A percentile compares a stretch with the other conserved stretches of the same genome.
Evolutionary conservation across 37 sponge, comb jelly and placozoan genomes (phyloP).

Genomic region (Crambe crambe): DNA sequence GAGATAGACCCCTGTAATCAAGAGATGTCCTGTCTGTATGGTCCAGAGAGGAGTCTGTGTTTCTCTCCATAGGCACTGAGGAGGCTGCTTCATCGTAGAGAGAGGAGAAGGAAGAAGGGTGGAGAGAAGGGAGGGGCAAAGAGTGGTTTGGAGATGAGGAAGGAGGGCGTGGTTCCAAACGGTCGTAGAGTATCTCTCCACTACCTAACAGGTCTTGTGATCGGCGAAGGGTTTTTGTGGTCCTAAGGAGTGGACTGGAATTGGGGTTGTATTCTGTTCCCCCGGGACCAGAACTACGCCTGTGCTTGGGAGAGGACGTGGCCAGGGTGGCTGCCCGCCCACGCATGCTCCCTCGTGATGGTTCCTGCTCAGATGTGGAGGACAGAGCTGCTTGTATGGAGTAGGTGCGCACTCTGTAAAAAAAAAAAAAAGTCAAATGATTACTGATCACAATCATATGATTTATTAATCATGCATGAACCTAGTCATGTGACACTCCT

Average conservation of each 20-base stretch:
- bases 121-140: neutral
- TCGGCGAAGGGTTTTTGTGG: neutral
- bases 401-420: neutral
- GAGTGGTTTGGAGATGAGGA: neutral
- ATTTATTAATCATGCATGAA: too few relatives aligned
- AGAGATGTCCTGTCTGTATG: neutral
- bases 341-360: conserved; percentile 5
- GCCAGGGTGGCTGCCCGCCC: neutral
- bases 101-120: neutral
- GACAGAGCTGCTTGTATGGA: too few relatives aligned
- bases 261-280: too few relatives aligned
- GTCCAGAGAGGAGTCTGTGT: neutral
- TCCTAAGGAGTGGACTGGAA: too few relatives aligned
- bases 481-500: neutral
- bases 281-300: too few relatives aligned
- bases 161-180: conserved; percentile 10
- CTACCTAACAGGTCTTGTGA: conserved; percentile 9
- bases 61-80: neutral
- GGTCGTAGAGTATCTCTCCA: conserved; percentile 32
- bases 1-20: neutral
- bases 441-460: neutral
- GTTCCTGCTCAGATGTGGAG: neutral
- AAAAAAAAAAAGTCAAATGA: neutral
- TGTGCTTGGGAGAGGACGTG: neutral
- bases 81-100: conserved; percentile 11